Conservation (phyloP, 2,797 vertebrate species). For the Tenualosa ilisha region DNA sequence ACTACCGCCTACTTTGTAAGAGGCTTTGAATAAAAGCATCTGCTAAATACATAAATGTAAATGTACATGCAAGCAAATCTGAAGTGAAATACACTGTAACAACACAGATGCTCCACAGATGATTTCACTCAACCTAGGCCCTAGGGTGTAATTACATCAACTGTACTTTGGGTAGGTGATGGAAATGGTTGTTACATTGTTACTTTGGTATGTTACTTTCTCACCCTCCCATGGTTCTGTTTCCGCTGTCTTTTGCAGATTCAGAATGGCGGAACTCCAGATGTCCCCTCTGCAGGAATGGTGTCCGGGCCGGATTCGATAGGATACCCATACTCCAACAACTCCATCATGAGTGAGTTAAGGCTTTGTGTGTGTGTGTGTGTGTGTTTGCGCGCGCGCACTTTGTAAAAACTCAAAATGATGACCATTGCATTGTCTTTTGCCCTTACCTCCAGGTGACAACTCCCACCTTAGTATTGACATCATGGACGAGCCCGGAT, state of each 20-base stretch:
- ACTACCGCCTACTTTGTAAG: too few species aligned
- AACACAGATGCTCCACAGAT: neutral
- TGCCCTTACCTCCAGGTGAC: slow-evolving; percentile 75
- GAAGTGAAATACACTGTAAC: too few species aligned
- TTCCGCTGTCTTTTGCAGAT: slow-evolving; percentile 70
- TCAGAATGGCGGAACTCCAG: slow-evolving; percentile 91
- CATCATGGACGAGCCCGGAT: slow-evolving; percentile 95
- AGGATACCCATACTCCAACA: slow-evolving; percentile 93
- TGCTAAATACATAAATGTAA: too few species aligned
- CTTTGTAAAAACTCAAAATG: neutral
- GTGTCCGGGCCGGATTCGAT: slow-evolving; percentile 88
- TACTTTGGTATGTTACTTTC: neutral
- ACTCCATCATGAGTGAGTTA: slow-evolving; percentile 91
- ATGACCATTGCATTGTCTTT: neutral
- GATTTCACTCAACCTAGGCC: neutral
- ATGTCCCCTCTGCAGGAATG: slow-evolving; percentile 84
- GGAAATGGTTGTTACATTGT: too few species aligned
- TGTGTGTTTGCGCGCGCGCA: too few species aligned
- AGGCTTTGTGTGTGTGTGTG: neutral
- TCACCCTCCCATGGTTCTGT: neutral
- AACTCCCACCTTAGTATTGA: slow-evolving; percentile 93
- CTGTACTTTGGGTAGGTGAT: neutral
- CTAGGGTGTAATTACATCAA: neutral
- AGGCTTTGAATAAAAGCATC: too few species aligned
- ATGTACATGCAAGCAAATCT: neutral